phyloP scores from a whole-genome alignment of 2,113 vertebrate species.

The Cervus canadensis region DNA sequence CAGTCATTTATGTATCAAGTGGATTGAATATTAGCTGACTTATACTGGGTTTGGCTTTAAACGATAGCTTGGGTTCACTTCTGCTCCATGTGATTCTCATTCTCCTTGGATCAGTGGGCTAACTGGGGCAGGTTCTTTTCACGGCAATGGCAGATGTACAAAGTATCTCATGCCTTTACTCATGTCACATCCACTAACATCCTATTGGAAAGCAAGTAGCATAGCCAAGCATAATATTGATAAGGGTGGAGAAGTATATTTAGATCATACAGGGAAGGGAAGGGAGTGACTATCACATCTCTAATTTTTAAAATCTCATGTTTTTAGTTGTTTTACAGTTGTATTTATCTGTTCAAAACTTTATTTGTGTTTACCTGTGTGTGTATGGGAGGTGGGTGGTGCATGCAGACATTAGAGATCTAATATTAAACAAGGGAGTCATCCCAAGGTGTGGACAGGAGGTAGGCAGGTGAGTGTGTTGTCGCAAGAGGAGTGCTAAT shows the following conservation, averaged over 20 bases:
- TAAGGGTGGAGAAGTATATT: not conserved
- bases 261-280: not conserved
- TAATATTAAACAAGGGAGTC: not conserved
- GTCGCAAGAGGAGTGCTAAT: too few relatives aligned
- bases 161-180: not conserved
- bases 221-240: not conserved
- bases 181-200: not conserved
- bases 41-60: not conserved
- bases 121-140: not conserved
- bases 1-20: not conserved
- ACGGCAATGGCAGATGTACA: not conserved
- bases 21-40: not conserved
- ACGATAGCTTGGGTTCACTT: not conserved
- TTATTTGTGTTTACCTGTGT: not conserved
- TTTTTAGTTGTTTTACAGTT: not conserved
- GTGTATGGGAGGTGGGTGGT: not conserved
- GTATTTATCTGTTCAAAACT: not conserved
- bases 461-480: accelerated
- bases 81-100: not conserved
- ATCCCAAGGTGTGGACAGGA: not conserved
- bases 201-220: not conserved
- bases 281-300: not conserved
- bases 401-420: not conserved
- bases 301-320: not conserved
- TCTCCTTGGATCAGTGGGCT: not conserved